A percentile compares a stretch with the other conserved stretches of the same genome.
Conservation (phyloP, 1,140 invertebrate species). For the Hormaphis cornu region DNA sequence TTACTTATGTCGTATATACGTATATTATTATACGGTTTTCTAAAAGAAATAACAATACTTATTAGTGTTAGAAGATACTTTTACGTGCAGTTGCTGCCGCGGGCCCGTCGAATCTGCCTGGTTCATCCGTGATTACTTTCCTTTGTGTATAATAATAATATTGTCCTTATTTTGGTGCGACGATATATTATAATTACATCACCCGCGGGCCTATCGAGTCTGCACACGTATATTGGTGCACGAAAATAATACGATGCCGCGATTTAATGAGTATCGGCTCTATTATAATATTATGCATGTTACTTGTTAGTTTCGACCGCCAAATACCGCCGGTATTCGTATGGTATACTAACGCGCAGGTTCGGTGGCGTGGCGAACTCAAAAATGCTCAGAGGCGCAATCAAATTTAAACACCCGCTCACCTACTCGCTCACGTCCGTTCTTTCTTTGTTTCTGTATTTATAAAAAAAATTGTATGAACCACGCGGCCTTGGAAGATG, state of each 20-base stretch:
- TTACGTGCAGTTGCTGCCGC: conserved; percentile 9
- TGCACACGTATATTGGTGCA: background rate
- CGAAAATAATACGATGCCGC: background rate
- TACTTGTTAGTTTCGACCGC: too few species aligned
- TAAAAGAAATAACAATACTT: conserved; percentile 7
- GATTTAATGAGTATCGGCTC: background rate
- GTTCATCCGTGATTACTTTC: conserved; percentile 23
- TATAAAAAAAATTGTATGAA: too few species aligned
- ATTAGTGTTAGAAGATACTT: conserved; percentile 6
- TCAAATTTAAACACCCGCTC: too few species aligned
- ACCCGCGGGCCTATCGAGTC: background rate
- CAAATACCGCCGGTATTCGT: background rate
- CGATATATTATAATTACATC: conserved; percentile 26
- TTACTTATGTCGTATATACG: too few species aligned
- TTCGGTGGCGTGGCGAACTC: too few species aligned
- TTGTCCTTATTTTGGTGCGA: conserved; percentile 18
- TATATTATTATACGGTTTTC: too few species aligned
- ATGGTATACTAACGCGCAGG: too few species aligned
- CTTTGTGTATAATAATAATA: conserved; percentile 3
- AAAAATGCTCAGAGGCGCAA: too few species aligned
- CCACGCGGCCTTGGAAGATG: too few species aligned
- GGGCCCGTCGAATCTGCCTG: conserved; percentile 7
- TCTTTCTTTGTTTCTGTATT: too few species aligned
- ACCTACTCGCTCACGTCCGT: too few species aligned
- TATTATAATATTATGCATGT: background rate